phyloP scores from a whole-genome alignment of 1,140 invertebrate species.

The Drosophila paulistorum region DNA sequence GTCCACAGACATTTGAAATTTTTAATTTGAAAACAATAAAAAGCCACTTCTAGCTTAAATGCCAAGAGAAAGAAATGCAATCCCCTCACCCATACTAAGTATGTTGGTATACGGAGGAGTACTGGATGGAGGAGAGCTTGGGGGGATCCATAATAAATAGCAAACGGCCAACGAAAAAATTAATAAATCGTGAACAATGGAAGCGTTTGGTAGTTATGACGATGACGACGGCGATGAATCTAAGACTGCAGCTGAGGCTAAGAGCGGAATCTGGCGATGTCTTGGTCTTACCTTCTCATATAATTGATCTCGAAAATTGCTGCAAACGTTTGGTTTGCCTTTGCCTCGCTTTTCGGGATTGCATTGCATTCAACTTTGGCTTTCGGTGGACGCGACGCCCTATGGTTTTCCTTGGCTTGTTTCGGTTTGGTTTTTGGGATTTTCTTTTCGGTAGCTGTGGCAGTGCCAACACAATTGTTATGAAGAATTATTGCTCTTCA shows the following conservation, averaged over 20 bases:
- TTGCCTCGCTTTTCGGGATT: constrained; percentile 30
- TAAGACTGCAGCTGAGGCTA: constrained; percentile 2
- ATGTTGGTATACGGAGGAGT: constrained; percentile 10
- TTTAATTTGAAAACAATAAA: constrained; percentile 5
- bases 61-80: constrained; percentile 11
- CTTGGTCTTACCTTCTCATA: constrained; percentile 37
- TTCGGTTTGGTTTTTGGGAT: constrained; percentile 14
- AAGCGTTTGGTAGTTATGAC: constrained; percentile 46
- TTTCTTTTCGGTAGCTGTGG: constrained; percentile 43
- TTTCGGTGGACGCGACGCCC: constrained; percentile 67
- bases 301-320: constrained; percentile 73
- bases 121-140: neutral
- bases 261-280: constrained; percentile 13
- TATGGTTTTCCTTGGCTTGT: constrained; percentile 26
- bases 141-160: constrained; percentile 15
- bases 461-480: constrained; percentile 51
- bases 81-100: neutral
- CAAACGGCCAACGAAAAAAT: constrained; percentile 33
- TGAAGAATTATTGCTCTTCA: constrained; percentile 58
- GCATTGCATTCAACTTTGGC: constrained; percentile 64
- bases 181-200: constrained; percentile 65
- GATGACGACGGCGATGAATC: constrained; percentile 13
- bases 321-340: constrained; percentile 45
- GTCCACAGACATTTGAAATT: constrained; percentile 5
- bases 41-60: neutral